Evolutionary conservation across 2,888 invertebrate genomes (phyloP).

Genomic region (Melolontha melolontha): DNA sequence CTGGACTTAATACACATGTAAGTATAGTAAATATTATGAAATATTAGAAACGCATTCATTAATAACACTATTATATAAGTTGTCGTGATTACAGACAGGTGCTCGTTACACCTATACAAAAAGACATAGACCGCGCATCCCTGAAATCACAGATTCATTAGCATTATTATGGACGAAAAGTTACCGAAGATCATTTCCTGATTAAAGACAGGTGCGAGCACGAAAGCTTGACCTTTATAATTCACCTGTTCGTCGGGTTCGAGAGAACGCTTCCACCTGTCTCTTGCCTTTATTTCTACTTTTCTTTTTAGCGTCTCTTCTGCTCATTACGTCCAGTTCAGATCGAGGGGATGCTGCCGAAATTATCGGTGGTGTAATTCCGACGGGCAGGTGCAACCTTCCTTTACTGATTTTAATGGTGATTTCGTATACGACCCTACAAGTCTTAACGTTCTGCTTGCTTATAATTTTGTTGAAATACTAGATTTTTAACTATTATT

Average conservation of each 20-base stretch:
- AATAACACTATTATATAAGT: too few relatives aligned
- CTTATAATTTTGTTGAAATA: neutral
- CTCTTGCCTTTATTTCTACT: slow-evolving; percentile 13
- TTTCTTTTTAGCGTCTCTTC: slow-evolving; percentile 24
- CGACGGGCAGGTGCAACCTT: slow-evolving; percentile 19
- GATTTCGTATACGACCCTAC: neutral
- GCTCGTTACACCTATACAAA: neutral
- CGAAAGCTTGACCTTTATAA: slow-evolving; percentile 45
- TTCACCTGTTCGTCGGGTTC: slow-evolving; percentile 48
- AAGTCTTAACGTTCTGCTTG: too few relatives aligned
- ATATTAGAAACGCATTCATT: too few relatives aligned
- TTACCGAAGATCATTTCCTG: slow-evolving; percentile 37
- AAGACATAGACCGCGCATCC: slow-evolving; percentile 4
- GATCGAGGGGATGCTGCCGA: slow-evolving; percentile 31
- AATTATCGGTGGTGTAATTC: slow-evolving; percentile 12
- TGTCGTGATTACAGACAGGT: slow-evolving; percentile 11
- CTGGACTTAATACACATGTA: too few relatives aligned
- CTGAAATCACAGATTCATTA: slow-evolving; percentile 34
- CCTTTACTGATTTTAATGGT: slow-evolving; percentile 5
- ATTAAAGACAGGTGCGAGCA: slow-evolving; percentile 47
- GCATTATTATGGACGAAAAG: slow-evolving; percentile 29
- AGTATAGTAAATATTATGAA: too few relatives aligned
- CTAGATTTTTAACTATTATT: too few relatives aligned
- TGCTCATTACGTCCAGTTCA: slow-evolving; percentile 26
- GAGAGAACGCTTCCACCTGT: slow-evolving; percentile 7